These are phyloP conservation scores for Bradynema listronoti DNA, from an alignment of 1,140 invertebrate genomes.

Conservation along the genomic window DNA sequence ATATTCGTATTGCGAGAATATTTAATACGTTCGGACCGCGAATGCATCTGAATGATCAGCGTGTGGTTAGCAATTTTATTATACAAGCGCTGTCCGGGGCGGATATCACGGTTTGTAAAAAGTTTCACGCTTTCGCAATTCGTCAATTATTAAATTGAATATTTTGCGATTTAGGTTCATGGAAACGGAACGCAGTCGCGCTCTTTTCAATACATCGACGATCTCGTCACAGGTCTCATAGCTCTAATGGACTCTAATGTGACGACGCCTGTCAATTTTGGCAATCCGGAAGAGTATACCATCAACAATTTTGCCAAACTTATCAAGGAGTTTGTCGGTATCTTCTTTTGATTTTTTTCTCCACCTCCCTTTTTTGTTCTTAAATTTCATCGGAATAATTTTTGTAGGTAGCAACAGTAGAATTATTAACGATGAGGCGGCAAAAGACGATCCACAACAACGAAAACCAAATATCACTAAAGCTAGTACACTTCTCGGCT, in stretches of 20 bases:
- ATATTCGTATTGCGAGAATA: conserved; percentile 88
- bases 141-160: conserved; percentile 60
- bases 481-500: conserved; percentile 76
- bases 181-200: conserved; percentile 89
- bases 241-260: conserved; percentile 88
- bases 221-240: conserved; percentile 89
- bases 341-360: no score
- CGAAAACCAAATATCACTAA: conserved; percentile 82
- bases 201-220: conserved; percentile 95
- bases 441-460: conserved; percentile 80
- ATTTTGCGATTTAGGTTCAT: conserved; percentile 64
- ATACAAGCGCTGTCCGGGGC: conserved; percentile 88
- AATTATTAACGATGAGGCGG: conserved; percentile 67
- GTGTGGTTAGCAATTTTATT: conserved; percentile 98
- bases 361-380: no score
- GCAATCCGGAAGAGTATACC: conserved; percentile 94
- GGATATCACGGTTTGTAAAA: conserved; percentile 70
- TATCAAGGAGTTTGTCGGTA: conserved; percentile 70
- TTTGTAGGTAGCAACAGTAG: conserved; percentile 70
- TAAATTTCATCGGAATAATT: conserved; percentile 12
- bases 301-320: conserved; percentile 90
- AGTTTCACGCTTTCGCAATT: not conserved
- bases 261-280: conserved; percentile 84
- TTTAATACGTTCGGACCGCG: conserved; percentile 99
- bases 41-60: conserved; percentile 97